Base-by-base conservation (phyloP, 2,888 invertebrate species). In the Conchocele bisecta region DNA sequence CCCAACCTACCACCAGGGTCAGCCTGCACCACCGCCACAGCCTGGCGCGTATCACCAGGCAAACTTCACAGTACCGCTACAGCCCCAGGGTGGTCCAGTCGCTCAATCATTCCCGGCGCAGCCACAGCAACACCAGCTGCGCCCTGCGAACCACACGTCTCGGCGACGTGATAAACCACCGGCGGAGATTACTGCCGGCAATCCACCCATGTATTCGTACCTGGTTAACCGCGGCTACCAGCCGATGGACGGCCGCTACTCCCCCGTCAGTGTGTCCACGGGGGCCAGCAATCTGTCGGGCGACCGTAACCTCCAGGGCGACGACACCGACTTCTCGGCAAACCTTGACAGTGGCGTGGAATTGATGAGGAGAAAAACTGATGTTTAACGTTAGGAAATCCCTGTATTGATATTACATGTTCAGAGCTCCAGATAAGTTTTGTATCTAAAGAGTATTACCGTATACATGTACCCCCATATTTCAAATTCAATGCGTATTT, bases 201-300 rank as follows among this genome's bases (percentile, higher is more conserved):
- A 77, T 0, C 67, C 70, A 20, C 87, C 86, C 11, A 75, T 85
- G 6, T 88, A 85, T 73, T 86, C 86, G 0, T 84, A 88, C 51
- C 77, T 88, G 20, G 88, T 88, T 13, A 85, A 82, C 48, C 65
- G 88, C 24, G 88, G 88, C 22, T 88, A 86, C 75, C 79, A 68
- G 9, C 86, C 83, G 29, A 33, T 81, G 35, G 85, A 82, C 58
- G 79, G 75, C 13, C 72, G 68, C 39, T 72, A 73, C 31, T 81
- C 77, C 20, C 82, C 78, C 7, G 68, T 60, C 3, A 79, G 65
- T 51, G 67, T 56, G 17, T 74, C 78, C n/a, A 79, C 77, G 29
- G 78, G 69, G 35, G 83, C 61, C 22, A 82, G 77, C 37, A 73
- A 70, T 53, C 31, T 73, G 37, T 81, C 81, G 13, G 68, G 76